These are phyloP conservation scores for Apodemia arnacis DNA, from an alignment of 2,888 invertebrate species.

Conservation along the genomic window DNA sequence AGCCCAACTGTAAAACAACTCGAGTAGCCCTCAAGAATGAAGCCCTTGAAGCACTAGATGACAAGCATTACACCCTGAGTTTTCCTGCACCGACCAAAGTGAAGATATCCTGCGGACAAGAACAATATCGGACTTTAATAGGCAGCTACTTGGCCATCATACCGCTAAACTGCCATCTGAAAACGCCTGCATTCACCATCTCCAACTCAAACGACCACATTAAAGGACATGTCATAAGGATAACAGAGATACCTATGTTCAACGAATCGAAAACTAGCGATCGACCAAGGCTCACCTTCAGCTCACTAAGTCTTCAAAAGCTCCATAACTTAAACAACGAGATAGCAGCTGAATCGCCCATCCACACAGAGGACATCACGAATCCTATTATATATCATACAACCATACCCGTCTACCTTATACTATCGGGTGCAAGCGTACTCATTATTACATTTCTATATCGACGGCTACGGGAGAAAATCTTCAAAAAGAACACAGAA, in stretches of 20 bases:
- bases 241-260: too few relatives aligned
- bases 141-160: slow-evolving; percentile 73
- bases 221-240: slow-evolving; percentile 41
- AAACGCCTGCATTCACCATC: slow-evolving; percentile 55
- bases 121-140: slow-evolving; percentile 57
- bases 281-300: background rate
- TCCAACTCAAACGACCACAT: slow-evolving; percentile 34
- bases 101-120: slow-evolving; percentile 66
- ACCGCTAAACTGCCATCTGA: slow-evolving; percentile 34
- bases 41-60: slow-evolving; percentile 74
- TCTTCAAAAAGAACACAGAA: background rate
- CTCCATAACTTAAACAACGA: slow-evolving; percentile 5
- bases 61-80: slow-evolving; percentile 65
- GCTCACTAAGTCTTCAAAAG: background rate
- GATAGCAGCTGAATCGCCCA: background rate
- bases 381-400: slow-evolving; percentile 4
- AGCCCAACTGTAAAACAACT: slow-evolving; percentile 11
- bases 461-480: slow-evolving; percentile 2
- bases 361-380: background rate
- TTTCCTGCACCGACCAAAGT: slow-evolving; percentile 71
- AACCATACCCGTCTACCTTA: slow-evolving; percentile 18
- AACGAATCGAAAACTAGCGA: too few relatives aligned
- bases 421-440: slow-evolving; percentile 13
- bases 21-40: slow-evolving; percentile 28
- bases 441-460: slow-evolving; percentile 8